These are phyloP conservation scores for Hepsetus odoe DNA, from an alignment of 2,113 vertebrate genomes.

Conservation along the genomic window DNA sequence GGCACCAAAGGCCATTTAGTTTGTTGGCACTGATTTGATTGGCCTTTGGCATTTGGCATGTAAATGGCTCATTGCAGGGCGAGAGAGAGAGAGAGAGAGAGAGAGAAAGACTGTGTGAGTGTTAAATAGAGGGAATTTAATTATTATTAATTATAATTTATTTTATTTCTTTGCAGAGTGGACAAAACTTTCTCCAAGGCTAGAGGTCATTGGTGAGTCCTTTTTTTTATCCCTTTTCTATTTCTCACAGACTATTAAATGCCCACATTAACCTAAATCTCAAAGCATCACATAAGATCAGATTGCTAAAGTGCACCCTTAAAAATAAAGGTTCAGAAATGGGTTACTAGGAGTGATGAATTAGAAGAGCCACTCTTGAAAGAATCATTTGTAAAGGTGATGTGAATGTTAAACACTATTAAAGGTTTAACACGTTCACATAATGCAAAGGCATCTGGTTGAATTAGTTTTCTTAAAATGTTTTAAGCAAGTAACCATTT, in stretches of 20 bases:
- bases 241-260: neutral
- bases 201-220: conserved; percentile 70
- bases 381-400: too few relatives aligned
- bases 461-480: too few relatives aligned
- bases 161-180: conserved; percentile 61
- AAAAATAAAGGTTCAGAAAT: too few relatives aligned
- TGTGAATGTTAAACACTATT: too few relatives aligned
- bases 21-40: neutral
- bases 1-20: conserved; percentile 1
- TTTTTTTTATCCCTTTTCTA: neutral
- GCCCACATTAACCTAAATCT: neutral
- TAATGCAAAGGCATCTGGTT: too few relatives aligned
- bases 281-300: neutral
- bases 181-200: conserved; percentile 72
- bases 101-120: neutral
- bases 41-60: conserved; percentile 16
- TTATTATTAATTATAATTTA: neutral
- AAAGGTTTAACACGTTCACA: too few relatives aligned
- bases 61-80: neutral
- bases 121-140: conserved; percentile 12
- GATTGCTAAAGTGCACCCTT: neutral
- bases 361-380: too few relatives aligned
- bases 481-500: too few relatives aligned
- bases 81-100: neutral
- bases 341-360: too few relatives aligned